These are phyloP conservation scores for Theodoxus fluviatilis DNA, from an alignment of 2,888 invertebrate genomes.

Conservation along the genomic window DNA sequence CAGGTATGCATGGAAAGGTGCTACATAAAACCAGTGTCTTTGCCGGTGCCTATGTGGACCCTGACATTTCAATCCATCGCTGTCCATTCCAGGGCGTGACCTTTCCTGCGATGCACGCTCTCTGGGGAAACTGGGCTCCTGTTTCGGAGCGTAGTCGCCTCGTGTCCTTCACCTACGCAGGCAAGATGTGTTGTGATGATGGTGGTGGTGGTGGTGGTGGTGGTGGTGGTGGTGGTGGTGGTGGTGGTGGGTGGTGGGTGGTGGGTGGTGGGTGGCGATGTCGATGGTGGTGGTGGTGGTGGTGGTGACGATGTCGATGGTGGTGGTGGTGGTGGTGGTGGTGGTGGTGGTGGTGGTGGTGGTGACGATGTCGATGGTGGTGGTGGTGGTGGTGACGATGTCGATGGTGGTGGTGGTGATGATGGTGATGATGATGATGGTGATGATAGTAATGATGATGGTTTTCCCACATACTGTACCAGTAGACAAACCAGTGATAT, in stretches of 20 bases:
- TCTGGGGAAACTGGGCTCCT: too few relatives aligned
- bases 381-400: background rate
- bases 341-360: background rate
- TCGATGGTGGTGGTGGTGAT: background rate
- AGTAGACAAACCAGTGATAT: background rate
- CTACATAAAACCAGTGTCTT: too few relatives aligned
- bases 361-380: background rate
- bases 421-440: background rate
- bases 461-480: background rate
- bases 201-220: too few relatives aligned
- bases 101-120: too few relatives aligned
- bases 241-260: background rate
- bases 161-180: too few relatives aligned
- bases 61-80: too few relatives aligned
- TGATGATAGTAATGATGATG: background rate
- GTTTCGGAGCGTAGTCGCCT: too few relatives aligned
- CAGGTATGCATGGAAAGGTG: too few relatives aligned
- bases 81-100: too few relatives aligned
- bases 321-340: background rate
- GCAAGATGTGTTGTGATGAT: too few relatives aligned
- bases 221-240: background rate
- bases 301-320: background rate
- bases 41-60: too few relatives aligned
- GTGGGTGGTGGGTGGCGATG: background rate
- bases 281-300: background rate